phyloP scores from a whole-genome alignment of 2,797 vertebrate species.

The Neopelma chrysocephalum region DNA sequence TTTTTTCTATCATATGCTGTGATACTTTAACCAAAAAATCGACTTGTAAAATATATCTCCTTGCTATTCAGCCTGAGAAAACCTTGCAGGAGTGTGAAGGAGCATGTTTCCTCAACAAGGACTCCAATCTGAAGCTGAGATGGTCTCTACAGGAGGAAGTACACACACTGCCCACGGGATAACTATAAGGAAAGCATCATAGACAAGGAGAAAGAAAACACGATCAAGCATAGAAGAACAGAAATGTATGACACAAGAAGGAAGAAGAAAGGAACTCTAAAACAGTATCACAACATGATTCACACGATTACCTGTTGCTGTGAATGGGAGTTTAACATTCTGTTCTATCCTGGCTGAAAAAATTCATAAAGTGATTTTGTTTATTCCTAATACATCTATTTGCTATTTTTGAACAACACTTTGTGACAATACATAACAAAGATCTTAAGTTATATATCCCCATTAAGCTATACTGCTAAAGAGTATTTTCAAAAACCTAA shows the following conservation, averaged over 20 bases:
- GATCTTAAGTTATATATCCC: background rate
- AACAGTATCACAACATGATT: background rate
- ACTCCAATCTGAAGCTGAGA: background rate
- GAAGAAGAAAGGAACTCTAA: background rate
- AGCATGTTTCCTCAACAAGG: background rate
- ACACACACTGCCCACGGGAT: background rate
- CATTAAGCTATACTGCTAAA: conserved; percentile 16
- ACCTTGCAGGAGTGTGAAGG: background rate
- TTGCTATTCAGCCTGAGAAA: background rate
- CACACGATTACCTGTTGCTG: background rate
- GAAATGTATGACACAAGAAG: background rate
- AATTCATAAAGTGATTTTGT: background rate
- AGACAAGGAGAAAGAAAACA: background rate
- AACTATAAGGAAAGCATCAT: background rate
- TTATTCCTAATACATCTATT: background rate
- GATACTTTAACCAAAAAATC: background rate
- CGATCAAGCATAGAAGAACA: background rate
- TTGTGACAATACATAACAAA: background rate
- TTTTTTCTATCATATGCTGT: background rate
- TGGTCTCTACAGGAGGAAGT: background rate
- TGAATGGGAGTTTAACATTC: background rate
- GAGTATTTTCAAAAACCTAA: conserved; percentile 3
- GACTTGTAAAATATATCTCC: background rate
- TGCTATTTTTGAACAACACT: background rate
- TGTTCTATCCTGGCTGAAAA: background rate